phyloP scores from a whole-genome alignment of 1,140 invertebrate species.

The Pachypsylla venusta region DNA sequence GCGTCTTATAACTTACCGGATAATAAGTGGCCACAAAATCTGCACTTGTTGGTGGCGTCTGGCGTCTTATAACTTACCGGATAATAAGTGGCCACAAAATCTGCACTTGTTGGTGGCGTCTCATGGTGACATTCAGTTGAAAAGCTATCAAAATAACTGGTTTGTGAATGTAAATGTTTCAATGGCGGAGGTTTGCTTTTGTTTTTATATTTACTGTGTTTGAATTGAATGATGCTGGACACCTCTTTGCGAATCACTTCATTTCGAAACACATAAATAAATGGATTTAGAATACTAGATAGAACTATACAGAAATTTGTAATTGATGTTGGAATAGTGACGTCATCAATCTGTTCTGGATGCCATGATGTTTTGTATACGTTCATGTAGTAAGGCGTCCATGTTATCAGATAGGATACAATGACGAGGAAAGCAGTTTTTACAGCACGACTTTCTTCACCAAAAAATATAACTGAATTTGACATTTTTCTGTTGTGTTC shows the following conservation, averaged over 20 bases:
- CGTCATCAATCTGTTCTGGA: too few species aligned
- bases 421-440: constrained; percentile 39
- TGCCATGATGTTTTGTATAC: too few species aligned
- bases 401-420: constrained; percentile 37
- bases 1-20: constrained; percentile 19
- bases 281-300: constrained; percentile 32
- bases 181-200: constrained; percentile 10
- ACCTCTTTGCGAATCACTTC: constrained; percentile 18
- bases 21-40: constrained; percentile 27
- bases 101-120: constrained; percentile 20
- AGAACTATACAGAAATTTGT: constrained; percentile 21
- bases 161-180: constrained; percentile 18
- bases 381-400: constrained; percentile 33
- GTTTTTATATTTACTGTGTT: neutral
- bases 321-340: constrained; percentile 16
- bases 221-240: neutral
- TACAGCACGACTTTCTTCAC: constrained; percentile 39
- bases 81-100: constrained; percentile 26
- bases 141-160: constrained; percentile 24
- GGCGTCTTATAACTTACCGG: constrained; percentile 19
- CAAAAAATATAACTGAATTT: constrained; percentile 32
- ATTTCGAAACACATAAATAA: constrained; percentile 41
- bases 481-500: constrained; percentile 24
- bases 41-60: constrained; percentile 19
- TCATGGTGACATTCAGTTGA: constrained; percentile 22